Evolutionary conservation across 2,797 vertebrate species (phyloP).

Genomic region (Micropoecilia bifurca): DNA sequence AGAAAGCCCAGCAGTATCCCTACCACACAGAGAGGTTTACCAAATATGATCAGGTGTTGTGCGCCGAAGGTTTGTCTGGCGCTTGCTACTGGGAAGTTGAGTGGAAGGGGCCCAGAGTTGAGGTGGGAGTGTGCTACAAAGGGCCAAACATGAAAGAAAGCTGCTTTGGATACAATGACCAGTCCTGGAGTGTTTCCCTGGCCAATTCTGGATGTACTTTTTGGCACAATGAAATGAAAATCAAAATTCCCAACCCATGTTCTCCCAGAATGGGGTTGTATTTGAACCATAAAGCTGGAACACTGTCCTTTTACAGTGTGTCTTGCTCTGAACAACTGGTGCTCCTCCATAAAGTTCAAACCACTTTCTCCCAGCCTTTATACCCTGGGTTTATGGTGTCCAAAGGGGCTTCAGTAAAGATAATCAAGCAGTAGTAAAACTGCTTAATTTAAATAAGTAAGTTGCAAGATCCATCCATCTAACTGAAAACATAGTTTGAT

Average conservation of each 20-base stretch:
- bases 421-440: conserved; percentile 19
- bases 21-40: conserved; percentile 50
- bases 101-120: conserved; percentile 48
- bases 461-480: not conserved
- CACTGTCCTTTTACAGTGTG: conserved; percentile 46
- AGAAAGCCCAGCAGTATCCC: conserved; percentile 17
- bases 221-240: conserved; percentile 42
- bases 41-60: conserved; percentile 57
- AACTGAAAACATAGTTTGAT: not conserved
- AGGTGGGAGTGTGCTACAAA: conserved; percentile 48
- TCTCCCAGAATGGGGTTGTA: conserved; percentile 52
- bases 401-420: conserved; percentile 37
- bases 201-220: conserved; percentile 33
- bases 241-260: not conserved
- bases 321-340: conserved; percentile 39
- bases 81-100: conserved; percentile 58
- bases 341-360: conserved; percentile 53
- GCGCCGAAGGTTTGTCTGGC: conserved; percentile 42
- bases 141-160: conserved; percentile 27
- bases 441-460: not conserved
- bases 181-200: conserved; percentile 56
- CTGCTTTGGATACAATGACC: conserved; percentile 40
- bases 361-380: conserved; percentile 55
- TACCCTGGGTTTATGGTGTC: conserved; percentile 51
- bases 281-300: conserved; percentile 48